Evolutionary conservation across 2,113 vertebrate species (phyloP).

Genomic region (Puntigrus tetrazona): DNA sequence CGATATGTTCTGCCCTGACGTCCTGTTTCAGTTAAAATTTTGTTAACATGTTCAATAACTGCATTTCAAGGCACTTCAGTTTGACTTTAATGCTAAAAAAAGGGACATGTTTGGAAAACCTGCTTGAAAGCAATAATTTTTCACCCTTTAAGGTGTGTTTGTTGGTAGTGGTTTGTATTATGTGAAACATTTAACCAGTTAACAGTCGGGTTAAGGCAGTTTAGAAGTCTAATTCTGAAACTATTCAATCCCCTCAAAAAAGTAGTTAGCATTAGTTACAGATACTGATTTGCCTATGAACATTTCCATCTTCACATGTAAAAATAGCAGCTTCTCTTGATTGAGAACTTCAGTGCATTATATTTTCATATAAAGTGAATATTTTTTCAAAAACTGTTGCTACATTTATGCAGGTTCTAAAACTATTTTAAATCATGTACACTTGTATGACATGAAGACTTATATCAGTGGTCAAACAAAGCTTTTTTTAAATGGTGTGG

Average conservation of each 20-base stretch:
- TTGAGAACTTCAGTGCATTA: conserved; percentile 16
- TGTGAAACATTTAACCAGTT: background rate
- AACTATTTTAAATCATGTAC: background rate
- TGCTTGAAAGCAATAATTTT: background rate
- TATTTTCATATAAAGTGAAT: conserved; percentile 25
- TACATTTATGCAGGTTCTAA: background rate
- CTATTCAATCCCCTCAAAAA: conserved; percentile 9
- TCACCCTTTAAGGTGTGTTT: background rate
- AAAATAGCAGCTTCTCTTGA: conserved; percentile 2
- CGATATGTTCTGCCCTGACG: background rate
- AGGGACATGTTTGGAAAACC: background rate
- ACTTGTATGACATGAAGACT: background rate
- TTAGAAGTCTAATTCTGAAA: background rate
- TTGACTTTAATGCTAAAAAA: background rate
- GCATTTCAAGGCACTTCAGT: background rate
- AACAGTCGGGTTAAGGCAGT: background rate
- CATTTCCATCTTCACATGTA: conserved; percentile 33
- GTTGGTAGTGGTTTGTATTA: background rate
- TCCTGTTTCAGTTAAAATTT: background rate
- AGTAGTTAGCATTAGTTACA: conserved; percentile 18
- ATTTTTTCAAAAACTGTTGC: conserved; percentile 1
- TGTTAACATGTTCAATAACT: background rate
- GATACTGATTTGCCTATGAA: conserved; percentile 50
- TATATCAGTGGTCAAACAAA: background rate
- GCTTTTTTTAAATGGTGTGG: background rate